Evolutionary conservation across 2,113 vertebrate genomes (phyloP).

Genomic region (Sceloporus undulatus): DNA sequence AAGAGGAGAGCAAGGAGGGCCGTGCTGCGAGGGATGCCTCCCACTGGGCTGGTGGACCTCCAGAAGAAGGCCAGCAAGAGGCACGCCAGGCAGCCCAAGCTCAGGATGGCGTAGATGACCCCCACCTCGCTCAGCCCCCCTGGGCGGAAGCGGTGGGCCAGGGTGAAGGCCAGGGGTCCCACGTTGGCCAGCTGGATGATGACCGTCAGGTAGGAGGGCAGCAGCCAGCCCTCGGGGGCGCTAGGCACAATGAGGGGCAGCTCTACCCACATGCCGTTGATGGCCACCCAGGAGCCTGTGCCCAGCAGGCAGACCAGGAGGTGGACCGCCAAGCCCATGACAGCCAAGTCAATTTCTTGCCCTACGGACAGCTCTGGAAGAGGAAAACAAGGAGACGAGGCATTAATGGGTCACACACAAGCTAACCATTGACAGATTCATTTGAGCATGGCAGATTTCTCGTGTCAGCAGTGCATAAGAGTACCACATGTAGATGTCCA

Average conservation of each 20-base stretch:
- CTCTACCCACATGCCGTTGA: conserved; percentile 88
- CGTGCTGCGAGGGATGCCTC: conserved; percentile 68
- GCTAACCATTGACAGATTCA: too few species aligned
- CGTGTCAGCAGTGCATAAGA: too few species aligned
- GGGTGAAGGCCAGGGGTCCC: conserved; percentile 81
- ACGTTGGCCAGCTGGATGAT: conserved; percentile 86
- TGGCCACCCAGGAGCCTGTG: conserved; percentile 87
- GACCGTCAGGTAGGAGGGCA: conserved; percentile 85
- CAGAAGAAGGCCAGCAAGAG: conserved; percentile 85
- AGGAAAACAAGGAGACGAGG: too few species aligned
- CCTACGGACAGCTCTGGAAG: accelerated
- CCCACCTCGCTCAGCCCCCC: conserved; percentile 73
- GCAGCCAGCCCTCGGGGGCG: conserved; percentile 85
- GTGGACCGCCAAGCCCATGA: conserved; percentile 80
- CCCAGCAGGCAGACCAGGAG: conserved; percentile 82
- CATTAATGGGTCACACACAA: too few species aligned
- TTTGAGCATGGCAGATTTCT: too few species aligned
- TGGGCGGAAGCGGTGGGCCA: conserved; percentile 79
- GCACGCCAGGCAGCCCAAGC: conserved; percentile 73
- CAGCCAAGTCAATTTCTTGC: not conserved
- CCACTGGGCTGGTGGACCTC: conserved; percentile 74
- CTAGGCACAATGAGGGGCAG: conserved; percentile 82
- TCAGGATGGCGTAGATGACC: conserved; percentile 78
- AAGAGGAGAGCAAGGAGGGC: conserved; percentile 81
- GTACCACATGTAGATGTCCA: too few species aligned